Percentiles rank a stretch among this genome's conserved stretches.
These are phyloP conservation scores for Temnopleurus reevesii DNA, from an alignment of 53 echinoderm and acorn worm genomes.

Conservation along the genomic window DNA sequence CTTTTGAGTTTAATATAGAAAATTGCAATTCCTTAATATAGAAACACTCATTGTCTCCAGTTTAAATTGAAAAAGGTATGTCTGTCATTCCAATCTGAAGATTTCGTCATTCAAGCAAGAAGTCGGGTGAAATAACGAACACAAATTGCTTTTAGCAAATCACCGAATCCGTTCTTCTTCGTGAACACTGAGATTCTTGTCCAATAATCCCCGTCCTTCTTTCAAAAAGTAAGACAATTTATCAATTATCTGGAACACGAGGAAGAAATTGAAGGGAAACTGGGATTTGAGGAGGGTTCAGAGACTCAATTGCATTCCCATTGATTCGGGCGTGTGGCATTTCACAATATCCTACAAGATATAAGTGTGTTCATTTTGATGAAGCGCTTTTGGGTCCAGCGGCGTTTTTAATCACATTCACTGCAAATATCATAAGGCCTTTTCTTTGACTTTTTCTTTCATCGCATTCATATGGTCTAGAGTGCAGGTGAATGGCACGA, in stretches of 20 bases:
- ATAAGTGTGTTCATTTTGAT: constrained; percentile 5
- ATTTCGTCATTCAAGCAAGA: not conserved
- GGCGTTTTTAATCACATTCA: constrained; percentile 44
- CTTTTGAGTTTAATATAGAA: no score
- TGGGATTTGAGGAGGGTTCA: not conserved
- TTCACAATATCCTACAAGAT: constrained; percentile 22
- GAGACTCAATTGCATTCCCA: not conserved
- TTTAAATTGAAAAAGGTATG: not conserved
- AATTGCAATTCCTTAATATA: no score
- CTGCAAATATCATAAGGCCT: not conserved
- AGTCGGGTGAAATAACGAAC: constrained; percentile 14
- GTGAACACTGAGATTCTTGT: not conserved
- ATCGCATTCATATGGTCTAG: not conserved
- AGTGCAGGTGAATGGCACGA: not conserved
- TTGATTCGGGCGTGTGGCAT: not conserved
- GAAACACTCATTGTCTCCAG: no score
- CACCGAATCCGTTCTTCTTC: not conserved
- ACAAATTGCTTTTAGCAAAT: constrained; percentile 37
- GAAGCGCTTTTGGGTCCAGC: constrained; percentile 21
- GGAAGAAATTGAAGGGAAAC: not conserved
- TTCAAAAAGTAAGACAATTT: constrained; percentile 18
- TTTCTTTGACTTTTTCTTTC: constrained; percentile 3
- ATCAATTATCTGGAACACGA: constrained; percentile 40
- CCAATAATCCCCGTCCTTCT: not conserved
- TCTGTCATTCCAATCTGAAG: not conserved